Evolutionary conservation across 2,888 invertebrate species (phyloP).

Genomic region (Rambutsinella grinnellia): DNA sequence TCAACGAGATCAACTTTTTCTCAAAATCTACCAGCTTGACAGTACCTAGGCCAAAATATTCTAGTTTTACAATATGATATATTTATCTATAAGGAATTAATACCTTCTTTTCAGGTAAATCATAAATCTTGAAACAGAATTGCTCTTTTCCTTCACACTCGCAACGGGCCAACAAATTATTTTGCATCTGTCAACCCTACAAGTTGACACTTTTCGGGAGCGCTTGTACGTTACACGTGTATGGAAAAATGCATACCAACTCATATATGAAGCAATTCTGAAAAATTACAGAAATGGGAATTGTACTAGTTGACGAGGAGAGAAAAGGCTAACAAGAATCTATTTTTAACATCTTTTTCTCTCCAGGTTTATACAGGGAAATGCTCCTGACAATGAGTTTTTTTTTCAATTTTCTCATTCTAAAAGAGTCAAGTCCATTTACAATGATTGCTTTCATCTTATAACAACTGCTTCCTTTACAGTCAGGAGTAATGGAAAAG

Average conservation of each 20-base stretch:
- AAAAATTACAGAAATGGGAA: slow-evolving; percentile 44
- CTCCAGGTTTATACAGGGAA: too few relatives aligned
- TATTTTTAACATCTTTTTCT: too few relatives aligned
- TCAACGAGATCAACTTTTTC: too few relatives aligned
- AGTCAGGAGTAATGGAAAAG: neutral
- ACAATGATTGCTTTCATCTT: slow-evolving; percentile 4
- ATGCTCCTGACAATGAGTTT: neutral
- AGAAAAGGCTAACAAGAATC: neutral
- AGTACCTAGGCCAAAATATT: too few relatives aligned
- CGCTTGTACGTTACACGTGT: neutral
- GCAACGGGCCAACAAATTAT: slow-evolving; percentile 52
- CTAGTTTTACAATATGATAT: too few relatives aligned
- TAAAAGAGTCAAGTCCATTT: slow-evolving; percentile 5
- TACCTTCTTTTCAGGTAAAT: neutral
- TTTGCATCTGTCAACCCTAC: slow-evolving; percentile 44
- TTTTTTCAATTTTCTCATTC: neutral
- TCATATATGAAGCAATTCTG: slow-evolving; percentile 22
- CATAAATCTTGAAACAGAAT: neutral
- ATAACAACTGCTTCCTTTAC: slow-evolving; percentile 6
- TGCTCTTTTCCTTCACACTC: slow-evolving; percentile 1
- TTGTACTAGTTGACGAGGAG: slow-evolving; percentile 20
- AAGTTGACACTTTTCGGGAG: slow-evolving; percentile 30
- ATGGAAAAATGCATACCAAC: neutral
- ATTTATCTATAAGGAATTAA: slow-evolving; percentile 4
- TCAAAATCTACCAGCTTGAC: too few relatives aligned